Evolutionary conservation across 2,797 vertebrate genomes (phyloP), one percentile per base, ranked within the genome.

Genomic region (Coranthus polyacanthus): DNA sequence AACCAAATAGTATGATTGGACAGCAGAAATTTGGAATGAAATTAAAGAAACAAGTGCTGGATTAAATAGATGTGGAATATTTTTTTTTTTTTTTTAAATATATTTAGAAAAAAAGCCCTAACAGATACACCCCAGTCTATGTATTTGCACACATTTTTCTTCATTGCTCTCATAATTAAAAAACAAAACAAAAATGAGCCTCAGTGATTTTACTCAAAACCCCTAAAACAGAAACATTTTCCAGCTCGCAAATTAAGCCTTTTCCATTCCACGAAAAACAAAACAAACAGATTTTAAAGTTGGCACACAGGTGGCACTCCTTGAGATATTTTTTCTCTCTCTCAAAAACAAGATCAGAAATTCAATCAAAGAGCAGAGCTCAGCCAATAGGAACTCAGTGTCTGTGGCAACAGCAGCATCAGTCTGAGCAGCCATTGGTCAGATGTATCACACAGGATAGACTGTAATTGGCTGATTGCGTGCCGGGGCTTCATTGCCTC

Each of bases 311-410:
- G 91, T 92, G 89, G 84, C 83, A 87, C 82, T 84, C 87, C 85
- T 84, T 69, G 70, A 88, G 75, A 81, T 91, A 72, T 86, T 80
- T 82, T 80, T 56, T 56, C 74, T 26, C 29, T 17, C 8, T 73
- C 67, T 62, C 52, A 64, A 92, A 92, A 92, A 92, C 86, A 89
- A 89, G 78, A 91, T 79, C 88, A 90, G 86, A 84, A 87, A 90
- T 88, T 79, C 79, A 89, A 92, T 93, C 91, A 92, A 90, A 93
- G 87, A 88, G 86, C 82, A 47, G 44, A 47, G 47, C 71, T 64
- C 77, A 66, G 76, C 92, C 92, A 92, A 92, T 93, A 2, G 47
- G 75, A 83, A 52, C 49, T n/a, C 78, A 29, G 83, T 73, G 79
- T 92, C 88, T 74, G 88, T 82, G 75, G 87, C 78, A 88, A 90